Conservation (phyloP, 2,888 invertebrate species). For the Eudemis profundana region DNA sequence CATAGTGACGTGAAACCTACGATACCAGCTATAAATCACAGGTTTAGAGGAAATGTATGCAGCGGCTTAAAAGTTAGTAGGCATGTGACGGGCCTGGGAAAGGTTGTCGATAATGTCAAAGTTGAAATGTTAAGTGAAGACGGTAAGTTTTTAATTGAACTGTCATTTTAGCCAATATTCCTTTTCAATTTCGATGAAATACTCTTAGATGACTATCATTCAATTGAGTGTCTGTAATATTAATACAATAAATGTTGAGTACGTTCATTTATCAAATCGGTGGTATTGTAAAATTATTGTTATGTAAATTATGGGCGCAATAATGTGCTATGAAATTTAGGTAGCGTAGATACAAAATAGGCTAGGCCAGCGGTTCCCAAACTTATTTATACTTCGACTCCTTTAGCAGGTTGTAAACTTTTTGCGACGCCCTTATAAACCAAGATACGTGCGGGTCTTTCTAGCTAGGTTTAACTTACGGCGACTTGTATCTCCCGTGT, state of each 20-base stretch:
- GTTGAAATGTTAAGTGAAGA: neutral
- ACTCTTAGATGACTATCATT: neutral
- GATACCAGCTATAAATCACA: conserved; percentile 36
- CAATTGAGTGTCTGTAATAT: neutral
- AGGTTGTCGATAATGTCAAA: conserved; percentile 9
- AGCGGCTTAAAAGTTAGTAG: neutral
- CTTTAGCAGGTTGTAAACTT: too few relatives aligned
- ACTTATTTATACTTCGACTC: too few relatives aligned
- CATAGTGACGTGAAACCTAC: conserved; percentile 50
- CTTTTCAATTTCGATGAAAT: neutral
- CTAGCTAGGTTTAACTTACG: too few relatives aligned
- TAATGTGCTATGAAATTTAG: neutral
- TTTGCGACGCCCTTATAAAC: too few relatives aligned
- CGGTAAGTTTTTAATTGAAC: conserved; percentile 3
- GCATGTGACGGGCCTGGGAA: neutral
- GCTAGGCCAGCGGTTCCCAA: too few relatives aligned
- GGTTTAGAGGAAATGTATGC: conserved; percentile 23
- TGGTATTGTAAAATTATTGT: neutral
- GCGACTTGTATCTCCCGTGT: too few relatives aligned
- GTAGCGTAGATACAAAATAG: too few relatives aligned
- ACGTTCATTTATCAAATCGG: neutral
- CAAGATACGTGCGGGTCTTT: too few relatives aligned
- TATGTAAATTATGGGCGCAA: neutral
- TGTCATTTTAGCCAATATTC: conserved; percentile 11
- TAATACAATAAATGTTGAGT: neutral